Base-by-base conservation (phyloP, 53 echinoderm and acorn worm species). In the Paelopatides confundens region DNA sequence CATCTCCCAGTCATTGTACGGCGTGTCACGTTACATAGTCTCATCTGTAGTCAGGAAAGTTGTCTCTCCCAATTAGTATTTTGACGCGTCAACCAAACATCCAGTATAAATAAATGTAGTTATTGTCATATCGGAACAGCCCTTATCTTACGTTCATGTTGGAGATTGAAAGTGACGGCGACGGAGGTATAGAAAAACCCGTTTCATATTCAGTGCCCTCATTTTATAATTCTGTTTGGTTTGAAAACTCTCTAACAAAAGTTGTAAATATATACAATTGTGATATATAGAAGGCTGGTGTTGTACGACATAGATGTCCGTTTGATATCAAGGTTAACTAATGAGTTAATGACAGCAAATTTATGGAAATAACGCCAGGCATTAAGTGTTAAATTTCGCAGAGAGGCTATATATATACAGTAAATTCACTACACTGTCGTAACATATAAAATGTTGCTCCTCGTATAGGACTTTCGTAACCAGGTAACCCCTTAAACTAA, bases 401-500 rank as follows among this genome's bases (percentile, higher is more conserved):
- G 58, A 58, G 58, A 58, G 58, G n/a, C n/a, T n/a, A n/a, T n/a
- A n/a, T n/a, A 18, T 58, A 58, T 58, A n/a, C 58, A 58, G 58
- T 58, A 58, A 58, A 58, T 58, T 58, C 14, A 14, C 14, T 48
- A 48, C 48, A 48, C n/a, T n/a, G n/a, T n/a, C n/a, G 43, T 43
- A 43, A 43, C 1, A 43, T 8, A 43, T 43, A 43, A 43, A 43
- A 43, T 8, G 8, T 12, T 8, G 43, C 43, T 43, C 43, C 43
- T 43, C 43, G 8, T 8, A 43, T 8, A 43, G 9, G 43, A 43
- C 4, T 12, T n/a, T n/a, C n/a, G n/a, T n/a, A n/a, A n/a, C n/a
- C n/a, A n/a, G n/a, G n/a, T 43, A 58, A 58, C 58, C 6, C 18
- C 21, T n/a, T 18, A 58, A 23, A 6, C 6, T 18, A 58, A 58